Conservation (phyloP, 2,113 vertebrate genomes). For the Rutilus rutilus region DNA sequence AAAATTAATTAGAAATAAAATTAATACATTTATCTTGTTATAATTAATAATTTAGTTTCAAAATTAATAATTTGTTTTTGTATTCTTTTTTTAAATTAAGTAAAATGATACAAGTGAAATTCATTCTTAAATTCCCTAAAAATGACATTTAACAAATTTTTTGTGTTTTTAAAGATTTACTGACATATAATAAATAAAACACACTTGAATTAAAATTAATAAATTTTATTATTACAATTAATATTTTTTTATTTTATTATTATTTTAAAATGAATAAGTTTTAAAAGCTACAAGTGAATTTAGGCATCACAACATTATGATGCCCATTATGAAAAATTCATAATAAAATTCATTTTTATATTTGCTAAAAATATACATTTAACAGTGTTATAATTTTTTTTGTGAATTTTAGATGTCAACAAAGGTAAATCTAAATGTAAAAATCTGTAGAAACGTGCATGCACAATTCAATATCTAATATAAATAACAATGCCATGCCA, state of each 20-base stretch:
- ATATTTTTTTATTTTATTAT: too few species aligned
- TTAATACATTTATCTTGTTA: background rate
- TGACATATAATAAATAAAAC: background rate
- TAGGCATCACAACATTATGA: background rate
- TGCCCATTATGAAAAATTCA: background rate
- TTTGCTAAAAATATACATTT: background rate
- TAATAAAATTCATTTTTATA: background rate
- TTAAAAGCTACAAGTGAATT: background rate
- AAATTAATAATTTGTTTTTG: background rate
- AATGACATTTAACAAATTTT: background rate
- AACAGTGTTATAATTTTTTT: too few species aligned
- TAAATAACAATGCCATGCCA: too few species aligned
- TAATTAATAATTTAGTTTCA: background rate
- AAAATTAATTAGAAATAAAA: background rate
- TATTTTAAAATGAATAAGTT: too few species aligned
- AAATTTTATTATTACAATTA: background rate
- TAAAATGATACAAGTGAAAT: background rate
- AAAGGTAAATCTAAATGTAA: too few species aligned
- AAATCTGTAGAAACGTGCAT: too few species aligned
- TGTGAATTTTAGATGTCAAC: too few species aligned
- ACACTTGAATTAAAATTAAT: background rate
- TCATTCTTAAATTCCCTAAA: background rate
- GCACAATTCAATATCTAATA: too few species aligned
- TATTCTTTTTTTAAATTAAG: background rate
- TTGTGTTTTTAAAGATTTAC: background rate